Evolutionary conservation across 2,797 vertebrate genomes (phyloP).

Genomic region (Leptatherina wallacei): DNA sequence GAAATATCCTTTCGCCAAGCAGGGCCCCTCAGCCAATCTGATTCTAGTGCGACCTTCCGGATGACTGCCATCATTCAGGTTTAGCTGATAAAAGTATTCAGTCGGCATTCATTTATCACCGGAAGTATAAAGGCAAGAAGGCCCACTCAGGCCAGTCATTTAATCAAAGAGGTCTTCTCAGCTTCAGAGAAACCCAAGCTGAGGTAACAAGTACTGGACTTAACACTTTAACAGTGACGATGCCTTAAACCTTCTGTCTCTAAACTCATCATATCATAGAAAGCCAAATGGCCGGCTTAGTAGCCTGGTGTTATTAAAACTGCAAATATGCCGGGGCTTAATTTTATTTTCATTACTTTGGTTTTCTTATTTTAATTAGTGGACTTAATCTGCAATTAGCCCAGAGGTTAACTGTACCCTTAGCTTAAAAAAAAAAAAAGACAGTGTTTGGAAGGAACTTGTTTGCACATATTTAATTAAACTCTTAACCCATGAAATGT

Average conservation of each 20-base stretch:
- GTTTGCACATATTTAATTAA: constrained; percentile 82
- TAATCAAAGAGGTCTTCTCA: constrained; percentile 59
- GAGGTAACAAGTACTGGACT: constrained; percentile 41
- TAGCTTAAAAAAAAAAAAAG: constrained; percentile 59
- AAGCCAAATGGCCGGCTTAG: constrained; percentile 68
- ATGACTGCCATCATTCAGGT: constrained; percentile 56
- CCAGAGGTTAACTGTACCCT: constrained; percentile 80
- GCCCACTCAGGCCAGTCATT: constrained; percentile 44
- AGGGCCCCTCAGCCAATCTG: constrained; percentile 64
- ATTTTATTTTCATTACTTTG: constrained; percentile 79
- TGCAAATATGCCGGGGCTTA: constrained; percentile 69
- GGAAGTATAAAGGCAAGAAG: constrained; percentile 42
- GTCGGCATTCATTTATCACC: constrained; percentile 51
- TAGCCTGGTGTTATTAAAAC: constrained; percentile 68
- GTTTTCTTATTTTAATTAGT: constrained; percentile 85
- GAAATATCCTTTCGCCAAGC: constrained; percentile 65
- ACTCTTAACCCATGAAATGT: constrained; percentile 79
- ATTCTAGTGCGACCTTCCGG: constrained; percentile 61
- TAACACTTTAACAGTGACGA: constrained; percentile 40
- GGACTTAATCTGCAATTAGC: constrained; percentile 85
- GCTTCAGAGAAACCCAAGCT: constrained; percentile 35
- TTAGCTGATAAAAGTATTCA: constrained; percentile 60
- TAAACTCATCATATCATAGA: constrained; percentile 54
- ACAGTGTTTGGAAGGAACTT: constrained; percentile 79
- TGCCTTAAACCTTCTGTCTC: constrained; percentile 25